These are phyloP conservation scores for Artibeus jamaicensis DNA, from an alignment of 2,797 vertebrate genomes.

Conservation along the genomic window DNA sequence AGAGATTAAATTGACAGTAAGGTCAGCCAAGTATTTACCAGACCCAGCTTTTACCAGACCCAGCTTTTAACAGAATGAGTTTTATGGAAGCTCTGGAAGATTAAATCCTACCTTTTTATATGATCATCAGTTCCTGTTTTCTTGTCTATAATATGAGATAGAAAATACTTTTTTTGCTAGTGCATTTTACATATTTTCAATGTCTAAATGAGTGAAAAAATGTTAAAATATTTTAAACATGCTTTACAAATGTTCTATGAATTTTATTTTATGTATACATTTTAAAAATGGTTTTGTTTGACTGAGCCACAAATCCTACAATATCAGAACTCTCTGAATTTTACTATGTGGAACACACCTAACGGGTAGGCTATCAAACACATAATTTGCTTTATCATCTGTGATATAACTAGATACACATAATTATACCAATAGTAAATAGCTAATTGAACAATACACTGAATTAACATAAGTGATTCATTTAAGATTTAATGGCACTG, in stretches of 20 bases:
- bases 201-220: not conserved
- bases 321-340: not conserved
- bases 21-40: not conserved
- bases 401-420: not conserved
- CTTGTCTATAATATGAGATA: not conserved
- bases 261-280: not conserved
- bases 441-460: not conserved
- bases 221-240: not conserved
- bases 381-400: not conserved
- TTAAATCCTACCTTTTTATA: not conserved
- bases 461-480: not conserved
- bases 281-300: not conserved
- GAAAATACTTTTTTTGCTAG: not conserved
- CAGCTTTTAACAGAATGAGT: conserved; percentile 26
- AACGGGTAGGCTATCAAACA: not conserved
- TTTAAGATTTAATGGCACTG: not conserved
- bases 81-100: conserved; percentile 9
- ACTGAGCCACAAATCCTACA: not conserved
- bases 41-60: conserved; percentile 1
- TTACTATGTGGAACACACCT: not conserved
- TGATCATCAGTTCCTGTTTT: not conserved
- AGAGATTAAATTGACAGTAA: conserved; percentile 33
- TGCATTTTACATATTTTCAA: not conserved
- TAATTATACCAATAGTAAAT: not conserved
- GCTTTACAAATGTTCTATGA: not conserved